A percentile compares a stretch with the other conserved stretches of the same genome.
Evolutionary conservation across 92 coral and sea anemone genomes (phyloP).

Genomic region (Heliopora coerulea): DNA sequence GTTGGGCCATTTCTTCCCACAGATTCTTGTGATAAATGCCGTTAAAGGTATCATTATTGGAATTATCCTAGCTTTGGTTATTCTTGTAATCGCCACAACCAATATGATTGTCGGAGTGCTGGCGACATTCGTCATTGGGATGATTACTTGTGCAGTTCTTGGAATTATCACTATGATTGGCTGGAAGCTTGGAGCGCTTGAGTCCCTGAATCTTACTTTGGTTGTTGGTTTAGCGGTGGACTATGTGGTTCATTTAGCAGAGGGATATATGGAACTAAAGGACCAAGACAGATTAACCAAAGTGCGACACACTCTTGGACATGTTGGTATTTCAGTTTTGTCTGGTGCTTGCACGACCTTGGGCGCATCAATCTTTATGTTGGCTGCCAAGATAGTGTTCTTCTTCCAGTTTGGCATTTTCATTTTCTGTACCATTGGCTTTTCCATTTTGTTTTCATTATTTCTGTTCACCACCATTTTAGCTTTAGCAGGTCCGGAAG

Average conservation of each 20-base stretch:
- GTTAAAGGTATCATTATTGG: slow-evolving; percentile 61
- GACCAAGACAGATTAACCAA: slow-evolving; percentile 43
- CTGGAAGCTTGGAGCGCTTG: slow-evolving; percentile 74
- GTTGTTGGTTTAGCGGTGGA: slow-evolving; percentile 81
- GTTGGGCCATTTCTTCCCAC: too few relatives aligned
- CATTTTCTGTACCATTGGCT: slow-evolving; percentile 75
- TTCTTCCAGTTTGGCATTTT: too few relatives aligned
- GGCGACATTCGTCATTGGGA: slow-evolving; percentile 56
- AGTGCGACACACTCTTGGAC: slow-evolving; percentile 62
- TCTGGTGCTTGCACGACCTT: slow-evolving; percentile 77
- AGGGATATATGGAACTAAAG: too few relatives aligned
- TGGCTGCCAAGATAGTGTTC: slow-evolving; percentile 65
- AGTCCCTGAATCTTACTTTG: slow-evolving; percentile 74
- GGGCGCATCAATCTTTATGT: slow-evolving; percentile 75
- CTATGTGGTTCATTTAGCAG: slow-evolving; percentile 77
- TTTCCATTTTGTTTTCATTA: slow-evolving; percentile 61
- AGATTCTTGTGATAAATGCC: slow-evolving; percentile 67
- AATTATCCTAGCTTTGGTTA: slow-evolving; percentile 52
- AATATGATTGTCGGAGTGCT: slow-evolving; percentile 65
- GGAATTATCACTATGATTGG: slow-evolving; percentile 70
- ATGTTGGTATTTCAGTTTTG: slow-evolving; percentile 73
- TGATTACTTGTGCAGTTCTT: slow-evolving; percentile 61
- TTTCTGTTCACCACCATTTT: slow-evolving; percentile 61
- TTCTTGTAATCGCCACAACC: slow-evolving; percentile 61
- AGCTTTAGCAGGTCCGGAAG: slow-evolving; percentile 63